Evolutionary conservation across 1,140 invertebrate species (phyloP).

Genomic region (Conus ventricosus): DNA sequence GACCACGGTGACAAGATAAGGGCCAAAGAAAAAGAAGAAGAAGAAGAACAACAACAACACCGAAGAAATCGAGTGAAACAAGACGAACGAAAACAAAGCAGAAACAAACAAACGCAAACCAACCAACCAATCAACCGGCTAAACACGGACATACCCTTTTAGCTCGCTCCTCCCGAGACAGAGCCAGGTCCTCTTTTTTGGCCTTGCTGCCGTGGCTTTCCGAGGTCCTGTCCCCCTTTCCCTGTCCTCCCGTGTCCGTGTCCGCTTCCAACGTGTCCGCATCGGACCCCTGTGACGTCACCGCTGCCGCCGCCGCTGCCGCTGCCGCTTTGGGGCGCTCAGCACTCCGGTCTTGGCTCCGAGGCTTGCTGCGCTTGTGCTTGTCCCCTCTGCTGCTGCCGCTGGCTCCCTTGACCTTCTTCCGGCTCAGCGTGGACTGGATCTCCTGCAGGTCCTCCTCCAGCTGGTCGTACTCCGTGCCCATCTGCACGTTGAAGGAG

Average conservation of each 20-base stretch:
- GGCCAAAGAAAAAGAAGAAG: no score
- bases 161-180: conserved; percentile 27
- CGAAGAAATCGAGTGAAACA: not conserved
- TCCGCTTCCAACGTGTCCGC: conserved; percentile 15
- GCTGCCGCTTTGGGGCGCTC: not conserved
- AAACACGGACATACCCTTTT: conserved; percentile 17
- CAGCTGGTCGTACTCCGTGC: not conserved
- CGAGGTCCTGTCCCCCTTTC: not conserved
- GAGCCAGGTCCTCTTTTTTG: conserved; percentile 34
- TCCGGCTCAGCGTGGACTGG: not conserved
- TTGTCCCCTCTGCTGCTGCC: not conserved
- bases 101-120: not conserved
- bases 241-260: conserved; percentile 5
- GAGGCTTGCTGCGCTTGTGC: not conserved
- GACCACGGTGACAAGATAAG: no score
- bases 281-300: conserved; percentile 5
- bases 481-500: not conserved
- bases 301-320: no score
- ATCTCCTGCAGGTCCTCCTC: not conserved
- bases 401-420: not conserved
- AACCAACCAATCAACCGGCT: no score
- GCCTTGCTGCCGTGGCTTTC: not conserved
- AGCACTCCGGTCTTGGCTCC: not conserved
- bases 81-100: not conserved
- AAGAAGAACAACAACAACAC: no score